Base-by-base conservation (phyloP, 1,140 invertebrate species). In the Triops longicaudatus region DNA sequence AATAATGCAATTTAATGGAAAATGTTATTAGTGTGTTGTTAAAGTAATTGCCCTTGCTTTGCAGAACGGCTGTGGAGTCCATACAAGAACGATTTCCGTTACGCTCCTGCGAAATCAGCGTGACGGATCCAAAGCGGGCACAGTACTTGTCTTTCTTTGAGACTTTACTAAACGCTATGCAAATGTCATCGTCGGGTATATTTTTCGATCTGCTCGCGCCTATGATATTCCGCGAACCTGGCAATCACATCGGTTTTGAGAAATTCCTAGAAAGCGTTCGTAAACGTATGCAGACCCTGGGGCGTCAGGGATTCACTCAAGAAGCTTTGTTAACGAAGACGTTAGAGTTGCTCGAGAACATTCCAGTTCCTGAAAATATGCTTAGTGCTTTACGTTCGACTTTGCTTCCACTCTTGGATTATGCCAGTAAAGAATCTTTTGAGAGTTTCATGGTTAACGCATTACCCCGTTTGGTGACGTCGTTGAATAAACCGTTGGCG, bases 381-480 rank as follows among this genome's bases (percentile, higher is more conserved):
- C 10, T 63, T 14, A 63, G 17, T 14, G 50, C 50, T 22, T 63
- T 63, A 14, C 50, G 50, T 0, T 63, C 50, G 14, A 22, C 22
- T 14, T 63, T 63, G 22, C n/a, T 63, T 4, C 50, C 26, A 27
- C 27, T 75, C 6, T 11, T 75, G 27, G 26, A 17, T 10, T 43
- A 50, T 44, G 74, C n/a, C 37, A 41, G 6, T 26, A 43, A 75
- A 31, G 74, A 75, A 75, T 41, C 74, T 22, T 26, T 43, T 17
- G 74, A 75, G 22, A 44, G 22, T 26, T 27, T 42, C 6, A 44
- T 75, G 26, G 14, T 75, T 4, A 42, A 43, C 12, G 22, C 37
- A 10, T 31, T 75, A 44, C 22, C 27, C 26, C 14, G 22, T 43
- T 44, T 75, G 37, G 22, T 75, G 27, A 44, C 37, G 1, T 31